Evolutionary conservation across 2,113 vertebrate species (phyloP).

Genomic region (Lonchura striata): DNA sequence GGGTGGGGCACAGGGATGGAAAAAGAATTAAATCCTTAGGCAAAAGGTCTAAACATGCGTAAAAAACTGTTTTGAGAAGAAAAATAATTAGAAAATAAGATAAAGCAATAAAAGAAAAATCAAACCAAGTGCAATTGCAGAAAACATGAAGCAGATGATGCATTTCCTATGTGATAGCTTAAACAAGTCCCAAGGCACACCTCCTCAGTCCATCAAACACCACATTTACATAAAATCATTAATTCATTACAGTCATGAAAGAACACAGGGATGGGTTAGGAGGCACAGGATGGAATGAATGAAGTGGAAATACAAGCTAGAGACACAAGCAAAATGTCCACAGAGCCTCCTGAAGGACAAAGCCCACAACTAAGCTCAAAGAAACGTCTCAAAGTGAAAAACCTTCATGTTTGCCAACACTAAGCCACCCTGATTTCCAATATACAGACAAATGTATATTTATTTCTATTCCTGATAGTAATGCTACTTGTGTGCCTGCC

Average conservation of each 20-base stretch:
- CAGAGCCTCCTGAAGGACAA: neutral
- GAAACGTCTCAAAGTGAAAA: neutral
- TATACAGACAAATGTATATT: neutral
- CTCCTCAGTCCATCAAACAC: constrained; percentile 22
- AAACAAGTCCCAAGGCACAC: constrained; percentile 39
- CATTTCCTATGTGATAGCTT: constrained; percentile 42
- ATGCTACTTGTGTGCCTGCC: neutral
- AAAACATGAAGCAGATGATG: constrained; percentile 39
- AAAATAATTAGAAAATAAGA: neutral
- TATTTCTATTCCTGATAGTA: neutral
- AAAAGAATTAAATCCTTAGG: neutral
- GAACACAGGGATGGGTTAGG: neutral
- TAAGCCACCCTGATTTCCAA: neutral
- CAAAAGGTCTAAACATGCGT: neutral
- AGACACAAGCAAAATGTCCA: neutral
- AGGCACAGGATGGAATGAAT: neutral
- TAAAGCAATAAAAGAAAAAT: neutral
- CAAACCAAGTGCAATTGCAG: neutral
- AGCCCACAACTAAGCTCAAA: neutral
- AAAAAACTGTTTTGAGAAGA: neutral
- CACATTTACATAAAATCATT: constrained; percentile 67
- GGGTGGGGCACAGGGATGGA: neutral
- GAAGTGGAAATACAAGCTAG: neutral
- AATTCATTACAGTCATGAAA: constrained; percentile 47
- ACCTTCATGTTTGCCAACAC: neutral